A percentile compares a stretch with the other conserved stretches of the same genome.
These are phyloP conservation scores for Caracal caracal DNA, from an alignment of 2,113 vertebrate genomes.

Conservation along the genomic window DNA sequence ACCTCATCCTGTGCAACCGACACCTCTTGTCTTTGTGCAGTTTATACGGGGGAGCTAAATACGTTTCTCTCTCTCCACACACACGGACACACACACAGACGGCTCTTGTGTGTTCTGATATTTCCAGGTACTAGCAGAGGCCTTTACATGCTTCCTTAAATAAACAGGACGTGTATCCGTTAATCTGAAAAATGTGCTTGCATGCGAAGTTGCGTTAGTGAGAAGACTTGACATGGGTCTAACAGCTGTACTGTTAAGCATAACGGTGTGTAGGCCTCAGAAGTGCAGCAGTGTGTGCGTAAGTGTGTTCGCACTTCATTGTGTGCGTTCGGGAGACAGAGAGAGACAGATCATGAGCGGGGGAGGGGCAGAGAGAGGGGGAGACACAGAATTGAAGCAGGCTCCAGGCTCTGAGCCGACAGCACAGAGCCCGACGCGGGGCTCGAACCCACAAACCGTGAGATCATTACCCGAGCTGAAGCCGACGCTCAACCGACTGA, in stretches of 20 bases:
- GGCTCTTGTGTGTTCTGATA: not conserved
- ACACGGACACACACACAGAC: not conserved
- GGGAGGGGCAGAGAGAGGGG: too few species aligned
- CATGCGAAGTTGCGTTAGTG: rapidly evolving
- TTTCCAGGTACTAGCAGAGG: not conserved
- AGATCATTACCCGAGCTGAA: too few species aligned
- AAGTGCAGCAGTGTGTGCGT: rapidly evolving
- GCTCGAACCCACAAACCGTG: too few species aligned
- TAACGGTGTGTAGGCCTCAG: not conserved
- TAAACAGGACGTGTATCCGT: not conserved
- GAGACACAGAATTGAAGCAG: too few species aligned
- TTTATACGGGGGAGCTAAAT: not conserved
- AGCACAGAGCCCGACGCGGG: too few species aligned
- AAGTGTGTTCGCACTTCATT: not conserved
- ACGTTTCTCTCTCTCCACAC: not conserved
- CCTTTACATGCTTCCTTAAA: not conserved
- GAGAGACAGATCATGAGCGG: too few species aligned
- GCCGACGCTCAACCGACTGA: too few species aligned
- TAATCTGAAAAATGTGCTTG: not conserved
- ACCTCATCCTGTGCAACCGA: slow-evolving; percentile 26
- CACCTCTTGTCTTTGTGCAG: slow-evolving; percentile 18
- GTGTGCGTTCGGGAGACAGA: not conserved
- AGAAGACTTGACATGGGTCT: not conserved
- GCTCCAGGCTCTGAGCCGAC: too few species aligned
- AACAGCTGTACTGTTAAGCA: not conserved